phyloP scores from a whole-genome alignment of 2,888 invertebrate genomes.

The Amorpha juglandis region DNA sequence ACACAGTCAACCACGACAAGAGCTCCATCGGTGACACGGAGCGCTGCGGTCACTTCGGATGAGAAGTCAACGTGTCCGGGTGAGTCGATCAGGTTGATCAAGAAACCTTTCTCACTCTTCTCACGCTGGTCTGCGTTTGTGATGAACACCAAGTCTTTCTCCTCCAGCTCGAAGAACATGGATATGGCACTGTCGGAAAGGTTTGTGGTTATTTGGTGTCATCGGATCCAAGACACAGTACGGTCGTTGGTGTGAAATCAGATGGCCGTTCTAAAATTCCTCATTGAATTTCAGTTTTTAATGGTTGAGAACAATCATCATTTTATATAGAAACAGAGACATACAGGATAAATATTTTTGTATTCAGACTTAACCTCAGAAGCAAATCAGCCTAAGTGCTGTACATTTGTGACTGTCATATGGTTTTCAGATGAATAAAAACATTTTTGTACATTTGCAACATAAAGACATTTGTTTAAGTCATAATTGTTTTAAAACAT shows the following conservation, averaged over 20 bases:
- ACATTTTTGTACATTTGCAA: too few species aligned
- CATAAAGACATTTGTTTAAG: neutral
- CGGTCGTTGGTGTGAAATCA: constrained; percentile 51
- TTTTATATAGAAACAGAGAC: constrained; percentile 25
- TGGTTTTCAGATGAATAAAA: too few species aligned
- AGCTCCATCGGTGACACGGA: constrained; percentile 99
- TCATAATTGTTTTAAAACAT: too few species aligned
- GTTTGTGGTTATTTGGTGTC: constrained; percentile 22
- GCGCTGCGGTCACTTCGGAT: constrained; percentile 99
- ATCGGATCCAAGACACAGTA: neutral
- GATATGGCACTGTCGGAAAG: constrained; percentile 93
- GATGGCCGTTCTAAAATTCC: constrained; percentile 85
- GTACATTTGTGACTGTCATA: too few species aligned
- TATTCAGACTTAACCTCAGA: too few species aligned
- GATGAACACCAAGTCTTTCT: constrained; percentile 97
- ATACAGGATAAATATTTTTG: too few species aligned
- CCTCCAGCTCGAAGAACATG: constrained; percentile 98
- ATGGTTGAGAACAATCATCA: constrained; percentile 85
- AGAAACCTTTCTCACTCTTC: constrained; percentile 96
- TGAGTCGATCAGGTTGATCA: constrained; percentile 99
- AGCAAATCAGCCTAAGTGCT: too few species aligned
- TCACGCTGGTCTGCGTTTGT: constrained; percentile 95
- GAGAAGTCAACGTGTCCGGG: constrained; percentile 99
- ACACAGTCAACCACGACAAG: constrained; percentile 99
- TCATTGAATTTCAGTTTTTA: constrained; percentile 68